A percentile compares a stretch with the other conserved stretches of the same genome.
These are phyloP conservation scores for Corythornis leucogaster DNA, from an alignment of 2,797 vertebrate species.

Conservation along the genomic window DNA sequence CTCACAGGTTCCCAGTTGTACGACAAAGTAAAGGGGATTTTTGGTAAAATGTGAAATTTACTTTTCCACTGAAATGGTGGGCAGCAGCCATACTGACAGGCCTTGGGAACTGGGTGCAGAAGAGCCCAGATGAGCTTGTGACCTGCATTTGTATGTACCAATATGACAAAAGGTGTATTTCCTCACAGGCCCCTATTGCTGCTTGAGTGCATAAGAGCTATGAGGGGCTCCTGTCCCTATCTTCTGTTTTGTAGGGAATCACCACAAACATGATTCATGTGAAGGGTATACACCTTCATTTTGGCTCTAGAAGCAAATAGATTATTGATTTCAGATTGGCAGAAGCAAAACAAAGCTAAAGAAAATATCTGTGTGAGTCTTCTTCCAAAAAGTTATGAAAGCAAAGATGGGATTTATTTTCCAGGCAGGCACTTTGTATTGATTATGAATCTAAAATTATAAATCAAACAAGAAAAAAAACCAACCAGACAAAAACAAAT, in stretches of 20 bases:
- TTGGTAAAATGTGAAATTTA: neutral
- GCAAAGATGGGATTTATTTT: neutral
- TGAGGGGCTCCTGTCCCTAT: neutral
- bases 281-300: neutral
- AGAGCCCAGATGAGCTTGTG: rapidly evolving
- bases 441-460: neutral
- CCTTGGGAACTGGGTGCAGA: rapidly evolving
- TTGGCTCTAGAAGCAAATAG: neutral
- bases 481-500: neutral
- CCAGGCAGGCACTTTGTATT: neutral
- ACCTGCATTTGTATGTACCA: rapidly evolving
- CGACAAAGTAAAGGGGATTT: neutral
- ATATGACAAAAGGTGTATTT: neutral
- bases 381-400: neutral
- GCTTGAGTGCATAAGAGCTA: neutral
- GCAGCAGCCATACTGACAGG: neutral
- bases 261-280: neutral
- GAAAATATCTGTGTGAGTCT: neutral
- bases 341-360: neutral
- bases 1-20: neutral
- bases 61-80: neutral
- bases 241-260: neutral
- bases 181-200: neutral
- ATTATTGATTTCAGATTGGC: neutral
- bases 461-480: neutral